Evolutionary conservation across 2,113 vertebrate species (phyloP).

Genomic region (Phyllopteryx taeniolatus): DNA sequence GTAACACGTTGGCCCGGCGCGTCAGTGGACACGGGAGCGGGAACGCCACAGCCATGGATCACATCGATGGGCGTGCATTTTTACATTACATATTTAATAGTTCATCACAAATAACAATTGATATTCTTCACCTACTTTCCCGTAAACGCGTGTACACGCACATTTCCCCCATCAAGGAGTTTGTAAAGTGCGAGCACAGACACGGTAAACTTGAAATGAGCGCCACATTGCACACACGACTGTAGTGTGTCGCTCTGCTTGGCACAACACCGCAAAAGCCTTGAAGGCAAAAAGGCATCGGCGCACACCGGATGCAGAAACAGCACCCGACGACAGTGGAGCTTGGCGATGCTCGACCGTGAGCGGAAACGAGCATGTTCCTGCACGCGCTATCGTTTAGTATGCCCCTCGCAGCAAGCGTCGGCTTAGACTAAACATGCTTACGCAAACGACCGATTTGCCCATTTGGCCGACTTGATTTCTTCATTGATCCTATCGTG

Average conservation of each 20-base stretch:
- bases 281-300: conserved; percentile 44
- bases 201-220: conserved; percentile 73
- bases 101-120: conserved; percentile 58
- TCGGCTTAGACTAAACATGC: background rate
- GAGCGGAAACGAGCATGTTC: background rate
- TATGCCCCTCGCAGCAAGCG: background rate
- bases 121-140: conserved; percentile 35
- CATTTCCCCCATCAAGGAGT: conserved; percentile 49
- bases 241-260: conserved; percentile 35
- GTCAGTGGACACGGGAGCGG: no score
- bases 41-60: background rate
- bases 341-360: background rate
- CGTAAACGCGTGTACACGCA: conserved; percentile 28
- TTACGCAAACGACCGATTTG: no score
- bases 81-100: conserved; percentile 16
- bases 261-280: conserved; percentile 73
- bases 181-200: conserved; percentile 78
- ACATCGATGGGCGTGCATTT: background rate
- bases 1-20: background rate
- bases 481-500: background rate
- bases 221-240: conserved; percentile 38
- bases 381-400: conserved; percentile 24
- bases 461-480: background rate
- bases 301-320: conserved; percentile 57
- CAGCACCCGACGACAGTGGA: conserved; percentile 49